Base-by-base conservation (phyloP, 2,113 vertebrate genomes). In the Oceanodroma tethys region DNA sequence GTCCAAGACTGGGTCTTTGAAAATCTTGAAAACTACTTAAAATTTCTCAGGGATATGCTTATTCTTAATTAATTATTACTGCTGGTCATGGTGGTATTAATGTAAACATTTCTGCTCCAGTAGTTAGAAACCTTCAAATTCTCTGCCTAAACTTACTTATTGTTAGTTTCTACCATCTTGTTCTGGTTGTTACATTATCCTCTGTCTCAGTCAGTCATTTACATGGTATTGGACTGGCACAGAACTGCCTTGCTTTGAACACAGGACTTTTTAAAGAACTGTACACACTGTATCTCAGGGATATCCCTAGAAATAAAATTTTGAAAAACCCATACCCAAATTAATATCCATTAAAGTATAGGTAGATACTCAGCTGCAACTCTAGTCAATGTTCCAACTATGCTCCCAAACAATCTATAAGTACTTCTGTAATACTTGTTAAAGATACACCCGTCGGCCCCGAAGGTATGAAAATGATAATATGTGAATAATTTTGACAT, bases 341-440 rank as follows among this genome's bases (percentile, higher is more conserved):
- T 53, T 4, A 3, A 50, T 52, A 16, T 26, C 21, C 27, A 10
- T 40, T 72, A 8, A 52, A 45, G 8, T 43, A 12, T 29, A 48
- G 53, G 12, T 8, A 47, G 60, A 21, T 36, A 48, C 5, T 70
- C 22, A 47, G 4, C 20, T 42, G 15, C 36, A 38, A 4, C 10
- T 36, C 68, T 26, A 4, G 9, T 23, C 21, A 4, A 0, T n/a
- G 15, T 36, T 81, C n/a, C 27, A 84, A 0, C 17, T 76, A 12
- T 73, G 18, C 10, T 89, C 23, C 29, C 23, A 22, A 66, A 43
- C 43, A 76, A 23, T 23, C 32, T 42, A 9, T 18, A 43, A 43
- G 36, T 56, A 58, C 21, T 65, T 79, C 59, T 83, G 5, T 47
- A 62, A 42, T 34, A 40, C 21, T 36, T n/a, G 9, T 29, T 75